Evolutionary conservation across 2,888 invertebrate species (phyloP), one percentile per base, ranked within the genome.

Genomic region (Tortrix viridana): DNA sequence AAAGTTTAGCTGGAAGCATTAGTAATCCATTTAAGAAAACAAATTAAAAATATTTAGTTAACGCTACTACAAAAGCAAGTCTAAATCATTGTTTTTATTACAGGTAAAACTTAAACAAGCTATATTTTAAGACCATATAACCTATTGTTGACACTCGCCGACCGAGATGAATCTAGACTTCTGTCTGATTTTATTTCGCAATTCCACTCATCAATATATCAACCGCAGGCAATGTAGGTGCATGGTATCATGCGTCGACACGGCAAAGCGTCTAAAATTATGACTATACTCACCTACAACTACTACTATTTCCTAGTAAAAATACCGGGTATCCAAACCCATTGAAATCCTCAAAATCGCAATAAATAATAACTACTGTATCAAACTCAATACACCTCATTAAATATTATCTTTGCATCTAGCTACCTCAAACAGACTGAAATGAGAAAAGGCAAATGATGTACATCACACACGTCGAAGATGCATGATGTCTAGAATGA

Each of bases 381-480:
- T 78, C 82, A 76, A 88, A 86, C 81, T 82, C 78, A 81, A 76
- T 79, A 76, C 75, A 79, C 79, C 77, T 79, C 76, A 75, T 75
- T 78, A 77, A 75, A 72, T 68, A 70, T 73, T 70, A 74, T 81
- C 76, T 79, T 79, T 81, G 75, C 79, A 82, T 80, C 82, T 88
- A 89, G 89, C 89, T 89, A 89, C 88, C 88, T 85, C 83, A 81
- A 79, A 81, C 79, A 79, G 80, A 82, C 81, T 81, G 81, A 81
- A 84, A 82, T 78, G 77, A 84, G 81, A 82, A 81, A 79, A 81
- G 79, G 79, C 74, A 80, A 75, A 71, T 69, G 71, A 65, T 69
- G 80, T 83, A 83, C 88, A 90, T 91, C 89, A 88, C 90, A 88
- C 89, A 85, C 80, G 80, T 86, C 80, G 76, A 77, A 76, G 75